Evolutionary conservation across 2,888 invertebrate species (phyloP), one percentile per base, ranked within the genome.

Genomic region (Drosophila mercatorum): DNA sequence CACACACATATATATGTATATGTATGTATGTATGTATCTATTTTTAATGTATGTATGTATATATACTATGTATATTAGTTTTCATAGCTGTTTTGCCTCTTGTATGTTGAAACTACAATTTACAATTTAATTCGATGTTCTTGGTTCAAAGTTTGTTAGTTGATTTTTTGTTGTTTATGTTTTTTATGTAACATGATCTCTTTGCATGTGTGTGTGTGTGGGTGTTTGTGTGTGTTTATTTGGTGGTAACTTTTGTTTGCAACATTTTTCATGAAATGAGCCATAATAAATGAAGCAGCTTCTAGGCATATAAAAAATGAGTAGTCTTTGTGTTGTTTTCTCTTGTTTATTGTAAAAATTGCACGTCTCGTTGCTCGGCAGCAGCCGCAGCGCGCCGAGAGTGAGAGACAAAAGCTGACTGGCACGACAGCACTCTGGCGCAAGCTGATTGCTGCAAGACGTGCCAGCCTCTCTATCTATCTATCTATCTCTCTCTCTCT

Each of bases 61-160:
- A 36, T 51, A 76, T 77, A 70, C 67, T 68, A 68, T 69, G 63
- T 74, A 64, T 71, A 64, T 74, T 68, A 53, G 31, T 67, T 68
- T 49, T 69, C 65, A 44, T 75, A 66, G 65, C 51, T 75, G 44
- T 61, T 46, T 62, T 78, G 75, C 66, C 66, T 72, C 71, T 70
- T 60, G 65, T 83, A 34, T 83, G 78, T 83, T 89, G 81, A 83
- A 83, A 88, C 84, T 91, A 81, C 77, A 68, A 68, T 82, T 91
- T 91, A 84, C 72, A 89, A 79, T 80, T 87, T 91, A 91, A 91
- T 91, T 91, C 91, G 91, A 91, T 91, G 91, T 91, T 90, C 88
- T 90, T 84, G 91, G 91, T 91, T 91, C 81, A 83, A 91, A 83
- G 70, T 85, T 80, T 77, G 72, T 79, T 75, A 73, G 68, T 74